Conservation (phyloP, 2,888 invertebrate genomes). For the Drosophila pseudotalamancana region DNA sequence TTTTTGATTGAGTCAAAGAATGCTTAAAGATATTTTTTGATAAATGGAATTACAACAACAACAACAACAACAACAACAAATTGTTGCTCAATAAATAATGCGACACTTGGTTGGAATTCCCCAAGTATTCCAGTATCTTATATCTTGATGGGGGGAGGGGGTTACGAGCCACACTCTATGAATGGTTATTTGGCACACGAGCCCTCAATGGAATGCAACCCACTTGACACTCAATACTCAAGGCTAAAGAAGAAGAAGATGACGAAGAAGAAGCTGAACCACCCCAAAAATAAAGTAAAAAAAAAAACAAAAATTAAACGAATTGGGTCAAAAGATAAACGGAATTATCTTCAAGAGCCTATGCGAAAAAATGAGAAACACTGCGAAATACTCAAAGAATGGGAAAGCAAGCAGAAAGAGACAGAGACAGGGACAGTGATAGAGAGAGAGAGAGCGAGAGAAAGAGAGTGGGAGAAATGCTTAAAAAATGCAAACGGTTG, state of each 20-base stretch:
- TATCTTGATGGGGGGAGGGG: conserved; percentile 2
- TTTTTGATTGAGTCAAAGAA: neutral
- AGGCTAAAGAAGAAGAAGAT: conserved; percentile 7
- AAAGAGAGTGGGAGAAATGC: conserved; percentile 29
- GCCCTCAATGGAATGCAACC: conserved; percentile 28
- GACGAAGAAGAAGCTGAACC: conserved; percentile 5
- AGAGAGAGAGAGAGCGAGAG: neutral
- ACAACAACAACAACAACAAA: no score
- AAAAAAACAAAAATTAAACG: conserved; percentile 54
- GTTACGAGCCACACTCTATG: conserved; percentile 7
- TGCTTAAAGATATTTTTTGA: neutral
- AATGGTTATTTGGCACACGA: conserved; percentile 29
- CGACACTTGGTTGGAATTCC: neutral
- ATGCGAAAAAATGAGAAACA: conserved; percentile 48
- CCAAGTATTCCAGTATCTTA: conserved; percentile 2
- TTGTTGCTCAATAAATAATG: neutral
- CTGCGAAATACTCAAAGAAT: conserved; percentile 36
- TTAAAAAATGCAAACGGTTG: conserved; percentile 73
- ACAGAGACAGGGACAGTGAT: neutral
- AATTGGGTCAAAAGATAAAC: conserved; percentile 78
- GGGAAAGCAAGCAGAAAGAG: neutral
- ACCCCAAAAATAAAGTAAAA: conserved; percentile 41
- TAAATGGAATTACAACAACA: no score
- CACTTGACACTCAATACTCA: conserved; percentile 56
- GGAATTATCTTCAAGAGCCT: conserved; percentile 79